phyloP scores from a whole-genome alignment of 2,888 invertebrate genomes.

The Heliothis peltigera region DNA sequence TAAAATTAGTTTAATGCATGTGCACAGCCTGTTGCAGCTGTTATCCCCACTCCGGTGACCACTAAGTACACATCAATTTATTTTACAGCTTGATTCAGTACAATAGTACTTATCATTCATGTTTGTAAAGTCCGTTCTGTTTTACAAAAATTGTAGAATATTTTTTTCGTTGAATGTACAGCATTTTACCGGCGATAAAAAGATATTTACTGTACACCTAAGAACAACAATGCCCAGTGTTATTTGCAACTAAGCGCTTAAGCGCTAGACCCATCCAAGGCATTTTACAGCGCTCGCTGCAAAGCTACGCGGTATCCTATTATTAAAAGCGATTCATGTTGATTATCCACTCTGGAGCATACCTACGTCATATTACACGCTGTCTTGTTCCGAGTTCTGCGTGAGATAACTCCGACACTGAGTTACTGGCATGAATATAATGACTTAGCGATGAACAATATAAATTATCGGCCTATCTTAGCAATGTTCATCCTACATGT shows the following conservation, averaged over 20 bases:
- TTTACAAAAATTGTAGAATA: neutral
- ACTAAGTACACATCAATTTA: slow-evolving; percentile 41
- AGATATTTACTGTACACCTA: slow-evolving; percentile 27
- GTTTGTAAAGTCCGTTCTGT: slow-evolving; percentile 26
- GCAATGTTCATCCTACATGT: slow-evolving; percentile 3
- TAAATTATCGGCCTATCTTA: slow-evolving; percentile 19
- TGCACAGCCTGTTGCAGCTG: slow-evolving; percentile 23
- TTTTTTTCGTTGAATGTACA: neutral
- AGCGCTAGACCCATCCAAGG: slow-evolving; percentile 28
- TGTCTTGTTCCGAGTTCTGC: slow-evolving; percentile 11
- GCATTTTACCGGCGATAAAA: slow-evolving; percentile 7
- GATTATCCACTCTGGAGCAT: slow-evolving; percentile 26
- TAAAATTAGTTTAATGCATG: slow-evolving; percentile 39
- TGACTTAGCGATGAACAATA: slow-evolving; percentile 17
- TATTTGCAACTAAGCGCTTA: slow-evolving; percentile 47
- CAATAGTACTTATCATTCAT: slow-evolving; percentile 18
- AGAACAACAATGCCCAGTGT: slow-evolving; percentile 22
- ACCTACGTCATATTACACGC: slow-evolving; percentile 8
- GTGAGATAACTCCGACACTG: slow-evolving; percentile 9
- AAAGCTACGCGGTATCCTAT: slow-evolving; percentile 22
- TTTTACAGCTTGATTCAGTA: slow-evolving; percentile 34
- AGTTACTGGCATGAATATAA: slow-evolving; percentile 20
- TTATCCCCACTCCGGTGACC: slow-evolving; percentile 13
- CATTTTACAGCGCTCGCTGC: slow-evolving; percentile 33
- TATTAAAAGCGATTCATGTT: slow-evolving; percentile 47